These are phyloP conservation scores for Philopotamus ludificatus DNA, from an alignment of 1,140 invertebrate genomes.

Conservation along the genomic window DNA sequence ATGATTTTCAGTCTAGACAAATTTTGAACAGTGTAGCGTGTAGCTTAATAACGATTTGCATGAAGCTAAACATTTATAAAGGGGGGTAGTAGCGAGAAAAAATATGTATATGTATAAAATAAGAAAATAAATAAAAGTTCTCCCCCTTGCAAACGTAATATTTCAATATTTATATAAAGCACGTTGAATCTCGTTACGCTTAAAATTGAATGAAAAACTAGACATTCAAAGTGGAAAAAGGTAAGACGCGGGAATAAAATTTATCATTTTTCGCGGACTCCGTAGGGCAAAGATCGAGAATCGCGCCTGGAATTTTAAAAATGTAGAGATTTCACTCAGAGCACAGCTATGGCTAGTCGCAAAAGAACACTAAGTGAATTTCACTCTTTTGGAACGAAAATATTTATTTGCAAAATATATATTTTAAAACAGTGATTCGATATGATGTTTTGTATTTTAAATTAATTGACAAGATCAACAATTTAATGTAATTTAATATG, in stretches of 20 bases:
- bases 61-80: background rate
- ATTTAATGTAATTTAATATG: too few relatives aligned
- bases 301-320: too few relatives aligned
- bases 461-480: too few relatives aligned
- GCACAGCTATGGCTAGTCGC: too few relatives aligned
- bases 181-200: slow-evolving; percentile 26
- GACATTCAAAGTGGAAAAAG: slow-evolving; percentile 19
- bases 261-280: slow-evolving; percentile 8
- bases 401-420: too few relatives aligned
- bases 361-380: too few relatives aligned
- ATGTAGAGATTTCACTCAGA: too few relatives aligned
- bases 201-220: slow-evolving; percentile 28
- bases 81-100: background rate
- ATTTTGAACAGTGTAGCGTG: background rate
- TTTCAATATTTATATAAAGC: slow-evolving; percentile 30
- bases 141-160: slow-evolving; percentile 20
- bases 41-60: slow-evolving; percentile 22
- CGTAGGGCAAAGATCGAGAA: background rate
- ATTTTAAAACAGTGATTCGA: too few relatives aligned
- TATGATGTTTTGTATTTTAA: too few relatives aligned
- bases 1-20: slow-evolving; percentile 10
- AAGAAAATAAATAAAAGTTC: too few relatives aligned
- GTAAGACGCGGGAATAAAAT: slow-evolving; percentile 21
- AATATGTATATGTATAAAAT: background rate
- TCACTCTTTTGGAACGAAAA: too few relatives aligned